Evolutionary conservation across 2,797 vertebrate genomes (phyloP).

Genomic region (Coranthus polyacanthus): DNA sequence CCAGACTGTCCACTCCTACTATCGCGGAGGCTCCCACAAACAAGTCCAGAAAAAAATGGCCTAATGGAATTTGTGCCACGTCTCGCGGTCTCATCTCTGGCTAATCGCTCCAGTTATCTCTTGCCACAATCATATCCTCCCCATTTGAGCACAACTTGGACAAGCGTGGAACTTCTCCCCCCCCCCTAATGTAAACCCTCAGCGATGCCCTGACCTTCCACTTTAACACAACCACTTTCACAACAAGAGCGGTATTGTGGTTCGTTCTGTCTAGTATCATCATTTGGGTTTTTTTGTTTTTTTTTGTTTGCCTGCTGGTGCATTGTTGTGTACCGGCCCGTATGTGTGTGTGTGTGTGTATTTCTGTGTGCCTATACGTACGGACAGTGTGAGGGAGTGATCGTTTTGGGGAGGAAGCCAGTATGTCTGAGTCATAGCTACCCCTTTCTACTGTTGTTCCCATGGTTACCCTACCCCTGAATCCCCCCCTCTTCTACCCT

Average conservation of each 20-base stretch:
- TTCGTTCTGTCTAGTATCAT: neutral
- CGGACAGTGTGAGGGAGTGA: neutral
- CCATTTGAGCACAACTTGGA: slow-evolving; percentile 50
- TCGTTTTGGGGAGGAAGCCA: slow-evolving; percentile 18
- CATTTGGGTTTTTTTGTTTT: no score
- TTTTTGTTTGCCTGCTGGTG: no score
- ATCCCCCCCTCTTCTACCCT: slow-evolving; percentile 23
- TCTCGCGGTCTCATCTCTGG: slow-evolving; percentile 30
- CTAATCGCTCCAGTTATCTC: slow-evolving; percentile 52
- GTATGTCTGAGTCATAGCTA: slow-evolving; percentile 64
- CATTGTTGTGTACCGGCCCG: neutral
- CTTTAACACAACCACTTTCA: slow-evolving; percentile 11
- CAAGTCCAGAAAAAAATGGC: neutral
- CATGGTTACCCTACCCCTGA: slow-evolving; percentile 66
- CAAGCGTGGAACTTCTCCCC: slow-evolving; percentile 13
- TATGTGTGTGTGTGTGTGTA: slow-evolving; percentile 5
- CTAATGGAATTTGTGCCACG: slow-evolving; percentile 43
- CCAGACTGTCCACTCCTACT: slow-evolving; percentile 12
- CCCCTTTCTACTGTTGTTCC: slow-evolving; percentile 59
- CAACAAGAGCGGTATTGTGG: neutral
- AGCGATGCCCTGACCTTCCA: slow-evolving; percentile 13
- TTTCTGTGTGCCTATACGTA: neutral
- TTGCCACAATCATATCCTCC: slow-evolving; percentile 52
- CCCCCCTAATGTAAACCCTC: no score
- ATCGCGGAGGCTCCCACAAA: neutral